phyloP scores from a whole-genome alignment of 2,888 invertebrate genomes.

The Gisinianus flammeolus region DNA sequence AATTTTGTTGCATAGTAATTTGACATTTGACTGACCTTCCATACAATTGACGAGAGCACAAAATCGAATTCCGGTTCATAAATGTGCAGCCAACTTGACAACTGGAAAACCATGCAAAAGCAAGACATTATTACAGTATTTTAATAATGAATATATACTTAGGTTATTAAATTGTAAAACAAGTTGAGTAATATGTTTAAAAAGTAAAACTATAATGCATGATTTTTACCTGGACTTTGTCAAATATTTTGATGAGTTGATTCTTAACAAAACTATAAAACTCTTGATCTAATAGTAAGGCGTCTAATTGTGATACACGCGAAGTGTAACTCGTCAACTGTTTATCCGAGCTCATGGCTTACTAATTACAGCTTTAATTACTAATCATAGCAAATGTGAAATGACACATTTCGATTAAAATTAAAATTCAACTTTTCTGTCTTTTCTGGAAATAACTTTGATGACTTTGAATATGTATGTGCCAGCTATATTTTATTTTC shows the following conservation, averaged over 20 bases:
- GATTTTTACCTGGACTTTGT: constrained; percentile 44
- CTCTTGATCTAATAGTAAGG: constrained; percentile 49
- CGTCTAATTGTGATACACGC: constrained; percentile 44
- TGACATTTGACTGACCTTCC: constrained; percentile 46
- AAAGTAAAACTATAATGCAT: too few species aligned
- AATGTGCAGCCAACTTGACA: constrained; percentile 34
- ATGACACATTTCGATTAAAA: too few species aligned
- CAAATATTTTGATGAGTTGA: constrained; percentile 44
- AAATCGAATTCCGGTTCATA: constrained; percentile 49
- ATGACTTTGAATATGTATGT: too few species aligned
- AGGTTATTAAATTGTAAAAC: neutral
- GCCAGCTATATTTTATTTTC: too few species aligned
- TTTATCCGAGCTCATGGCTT: neutral
- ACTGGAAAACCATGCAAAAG: constrained; percentile 7
- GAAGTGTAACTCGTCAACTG: constrained; percentile 1
- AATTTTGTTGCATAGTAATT: neutral
- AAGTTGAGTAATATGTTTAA: neutral
- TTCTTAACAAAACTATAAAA: constrained; percentile 48
- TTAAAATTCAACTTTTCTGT: too few species aligned
- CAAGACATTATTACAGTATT: too few species aligned
- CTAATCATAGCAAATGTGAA: too few species aligned
- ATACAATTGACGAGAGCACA: constrained; percentile 46
- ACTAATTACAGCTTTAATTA: too few species aligned
- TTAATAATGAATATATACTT: neutral
- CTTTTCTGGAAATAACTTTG: too few species aligned